phyloP scores from a whole-genome alignment of 2,113 vertebrate genomes.

The Brachyistius frenatus region DNA sequence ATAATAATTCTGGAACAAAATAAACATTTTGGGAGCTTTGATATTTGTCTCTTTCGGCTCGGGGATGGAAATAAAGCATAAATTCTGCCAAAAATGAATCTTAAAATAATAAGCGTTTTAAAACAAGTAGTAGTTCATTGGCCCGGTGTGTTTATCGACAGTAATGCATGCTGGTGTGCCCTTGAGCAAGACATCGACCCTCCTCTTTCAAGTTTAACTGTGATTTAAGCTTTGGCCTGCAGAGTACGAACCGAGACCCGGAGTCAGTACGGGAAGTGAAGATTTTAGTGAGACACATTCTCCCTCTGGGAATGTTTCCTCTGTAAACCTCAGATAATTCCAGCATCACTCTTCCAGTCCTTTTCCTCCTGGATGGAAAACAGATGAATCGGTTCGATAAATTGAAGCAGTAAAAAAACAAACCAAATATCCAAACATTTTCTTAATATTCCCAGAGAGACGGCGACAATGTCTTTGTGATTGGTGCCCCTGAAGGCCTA shows the following conservation, averaged over 20 bases:
- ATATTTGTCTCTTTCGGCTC: too few species aligned
- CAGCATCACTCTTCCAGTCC: neutral
- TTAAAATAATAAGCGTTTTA: too few species aligned
- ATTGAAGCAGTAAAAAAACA: slow-evolving; percentile 15
- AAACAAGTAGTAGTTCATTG: too few species aligned
- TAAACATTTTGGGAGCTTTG: too few species aligned
- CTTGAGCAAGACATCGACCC: too few species aligned
- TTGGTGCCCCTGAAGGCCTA: slow-evolving; percentile 4
- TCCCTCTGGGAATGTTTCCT: slow-evolving; percentile 19
- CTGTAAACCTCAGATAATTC: slow-evolving; percentile 30
- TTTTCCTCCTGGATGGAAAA: neutral
- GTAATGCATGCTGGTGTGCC: too few species aligned
- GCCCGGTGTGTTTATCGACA: too few species aligned
- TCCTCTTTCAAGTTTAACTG: neutral
- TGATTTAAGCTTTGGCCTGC: slow-evolving; percentile 13
- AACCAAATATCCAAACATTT: slow-evolving; percentile 16
- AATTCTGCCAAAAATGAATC: too few species aligned
- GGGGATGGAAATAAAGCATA: too few species aligned
- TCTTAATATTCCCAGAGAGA: slow-evolving; percentile 26
- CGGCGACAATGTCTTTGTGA: slow-evolving; percentile 27
- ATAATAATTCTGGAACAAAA: too few species aligned
- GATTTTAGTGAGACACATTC: slow-evolving; percentile 24
- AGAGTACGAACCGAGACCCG: too few species aligned
- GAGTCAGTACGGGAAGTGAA: slow-evolving; percentile 7
- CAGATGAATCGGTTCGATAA: slow-evolving; percentile 2